Percentiles rank a stretch among this genome's conserved stretches.
Conservation (phyloP, 2,797 vertebrate species). For the Microctenopoma lineatum region DNA sequence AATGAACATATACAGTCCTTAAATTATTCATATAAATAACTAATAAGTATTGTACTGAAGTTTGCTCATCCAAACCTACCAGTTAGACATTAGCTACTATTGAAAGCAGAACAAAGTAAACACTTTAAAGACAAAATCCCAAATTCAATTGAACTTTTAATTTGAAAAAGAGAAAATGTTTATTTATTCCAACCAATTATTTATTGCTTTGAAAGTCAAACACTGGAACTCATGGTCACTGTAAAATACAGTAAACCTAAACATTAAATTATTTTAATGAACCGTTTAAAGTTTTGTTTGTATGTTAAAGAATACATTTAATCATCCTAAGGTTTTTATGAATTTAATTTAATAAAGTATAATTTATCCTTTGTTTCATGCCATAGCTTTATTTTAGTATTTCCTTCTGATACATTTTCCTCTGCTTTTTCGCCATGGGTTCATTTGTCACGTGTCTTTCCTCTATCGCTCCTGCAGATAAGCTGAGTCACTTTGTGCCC, state of each 20-base stretch:
- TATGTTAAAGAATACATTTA: no score
- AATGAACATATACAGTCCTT: no score
- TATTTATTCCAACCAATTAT: not conserved
- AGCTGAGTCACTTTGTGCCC: constrained; percentile 22
- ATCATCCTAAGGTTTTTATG: no score
- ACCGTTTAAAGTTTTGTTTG: not conserved
- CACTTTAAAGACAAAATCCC: no score
- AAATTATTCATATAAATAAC: no score
- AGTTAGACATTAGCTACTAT: no score
- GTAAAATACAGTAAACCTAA: no score
- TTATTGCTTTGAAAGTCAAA: constrained; percentile 2
- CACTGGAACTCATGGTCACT: not conserved
- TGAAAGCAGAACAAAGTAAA: no score
- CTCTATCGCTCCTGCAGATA: constrained; percentile 19
- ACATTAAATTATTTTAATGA: not conserved
- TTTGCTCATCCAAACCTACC: no score
- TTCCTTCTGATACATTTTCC: not conserved
- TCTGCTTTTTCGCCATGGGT: not conserved
- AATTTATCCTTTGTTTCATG: not conserved
- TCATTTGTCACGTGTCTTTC: constrained; percentile 4
- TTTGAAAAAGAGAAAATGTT: not conserved
- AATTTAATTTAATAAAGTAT: no score
- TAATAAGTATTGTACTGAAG: no score
- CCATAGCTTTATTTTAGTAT: not conserved
- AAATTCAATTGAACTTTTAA: not conserved